Base-by-base conservation (phyloP, 35 echinoderm and acorn worm genomes). In the Chiridota heheva region DNA sequence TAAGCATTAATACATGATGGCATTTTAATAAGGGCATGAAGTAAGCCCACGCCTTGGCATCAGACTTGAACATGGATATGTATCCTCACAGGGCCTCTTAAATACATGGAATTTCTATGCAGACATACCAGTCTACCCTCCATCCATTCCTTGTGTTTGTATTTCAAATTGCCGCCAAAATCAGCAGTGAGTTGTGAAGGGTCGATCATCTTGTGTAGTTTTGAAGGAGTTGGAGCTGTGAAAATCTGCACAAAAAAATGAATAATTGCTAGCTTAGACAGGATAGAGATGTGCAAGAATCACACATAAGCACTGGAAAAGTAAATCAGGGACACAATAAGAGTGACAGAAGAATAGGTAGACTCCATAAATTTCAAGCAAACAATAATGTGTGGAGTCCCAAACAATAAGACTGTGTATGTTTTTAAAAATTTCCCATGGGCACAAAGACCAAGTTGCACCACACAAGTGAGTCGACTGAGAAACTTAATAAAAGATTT, bases 81-180 rank as follows among this genome's bases (percentile, higher is more conserved):
- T 12, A 8, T 12, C 8, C n/a, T 12, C n/a, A 8, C n/a, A 8
- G 47, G n/a, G 47, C 8, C n/a, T 51, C 8, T 12, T n/a, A 8
- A 51, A 12, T n/a, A 51, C 8, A 12, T 8, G 8, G n/a, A 51
- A 8, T n/a, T n/a, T n/a, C n/a, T n/a, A 46, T 40, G 18, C 44
- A 60, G 18, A 87, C 88, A 83, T 83, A 98, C 95, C 73, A 91
- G 44, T 98, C 95, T 91, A 34, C 85, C 89, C 40, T 92, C 77
- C 0, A 98, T 41, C 95, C 95, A 98, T 18, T 92, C 95, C 47
- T 84, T 56, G 69, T 98, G 84, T 63, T 98, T 81, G 86, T 98
- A 98, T 22, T 72, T n/a, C 12, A 98, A 47, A 47, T 63, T 76
- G 28, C 95, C 95, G 26, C 95, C 95, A 88, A 90, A 92, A 2